A percentile compares a stretch with the other conserved stretches of the same genome.
Evolutionary conservation across 2,113 vertebrate species (phyloP).

Genomic region (Elanoides forficatus): DNA sequence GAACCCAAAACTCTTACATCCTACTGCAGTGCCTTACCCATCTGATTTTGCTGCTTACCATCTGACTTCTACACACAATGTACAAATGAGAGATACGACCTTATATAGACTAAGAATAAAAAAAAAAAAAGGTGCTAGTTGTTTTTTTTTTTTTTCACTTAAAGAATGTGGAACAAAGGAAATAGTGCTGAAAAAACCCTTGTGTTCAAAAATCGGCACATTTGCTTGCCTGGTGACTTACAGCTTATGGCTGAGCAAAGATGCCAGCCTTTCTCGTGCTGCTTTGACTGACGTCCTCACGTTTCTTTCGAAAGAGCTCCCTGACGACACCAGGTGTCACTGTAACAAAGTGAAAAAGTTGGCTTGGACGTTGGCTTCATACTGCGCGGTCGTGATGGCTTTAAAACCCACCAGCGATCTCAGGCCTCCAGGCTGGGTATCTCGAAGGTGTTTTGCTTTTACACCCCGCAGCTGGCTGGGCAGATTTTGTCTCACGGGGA

Average conservation of each 20-base stretch:
- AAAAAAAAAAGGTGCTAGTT: background rate
- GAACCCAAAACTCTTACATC: background rate
- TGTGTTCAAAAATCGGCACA: background rate
- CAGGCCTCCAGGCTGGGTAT: background rate
- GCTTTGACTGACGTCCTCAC: rapidly evolving
- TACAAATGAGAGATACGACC: background rate
- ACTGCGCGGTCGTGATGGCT: rapidly evolving
- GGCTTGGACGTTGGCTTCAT: rapidly evolving
- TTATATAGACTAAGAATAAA: background rate
- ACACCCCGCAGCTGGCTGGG: rapidly evolving
- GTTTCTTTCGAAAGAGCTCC: background rate
- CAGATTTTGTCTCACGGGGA: background rate
- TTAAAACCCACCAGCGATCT: background rate
- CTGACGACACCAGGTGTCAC: constrained; percentile 43
- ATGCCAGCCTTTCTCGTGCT: background rate
- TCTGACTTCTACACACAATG: background rate
- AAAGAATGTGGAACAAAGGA: background rate
- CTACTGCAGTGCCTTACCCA: rapidly evolving
- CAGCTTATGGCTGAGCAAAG: background rate
- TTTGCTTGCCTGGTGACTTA: background rate
- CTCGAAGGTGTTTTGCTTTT: background rate
- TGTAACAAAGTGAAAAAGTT: background rate
- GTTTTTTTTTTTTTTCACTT: background rate
- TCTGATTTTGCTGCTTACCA: background rate
- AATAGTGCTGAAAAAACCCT: background rate